Base-by-base conservation (phyloP, 2,797 vertebrate genomes). In the Myotis vivesi region DNA sequence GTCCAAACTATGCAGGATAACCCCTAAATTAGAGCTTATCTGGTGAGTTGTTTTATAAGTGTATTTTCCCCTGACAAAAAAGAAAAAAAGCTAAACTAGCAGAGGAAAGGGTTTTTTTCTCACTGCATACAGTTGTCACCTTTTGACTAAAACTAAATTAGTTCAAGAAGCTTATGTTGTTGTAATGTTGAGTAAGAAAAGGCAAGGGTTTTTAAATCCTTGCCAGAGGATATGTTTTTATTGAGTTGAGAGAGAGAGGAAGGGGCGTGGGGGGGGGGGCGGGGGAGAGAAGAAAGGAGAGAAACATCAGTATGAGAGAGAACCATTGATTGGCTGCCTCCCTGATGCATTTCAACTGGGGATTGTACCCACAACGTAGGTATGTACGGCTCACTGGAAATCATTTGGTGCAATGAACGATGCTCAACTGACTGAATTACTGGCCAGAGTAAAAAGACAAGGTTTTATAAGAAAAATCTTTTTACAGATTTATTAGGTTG, bases 41-140 rank as follows among this genome's bases (percentile, higher is more conserved):
- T 93, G 82, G 51, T 66, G 87, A 90, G 73, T 89, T 90, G 41
- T 82, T 94, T 94, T 89, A 69, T 92, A 96, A 79, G 72, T 92
- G 82, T 87, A 41, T 80, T 69, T 80, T 46, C 23, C 17, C n/a
- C 72, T 82, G 64, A 90, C 89, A 59, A 59, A 80, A 89, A 89
- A 62, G 19, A 12, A 38, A 55, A 20, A 57, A 86, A 55, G 73
- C 85, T 93, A n/a, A 91, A 77, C 93, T 84, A 92, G 71, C 93
- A 82, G 72, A 87, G 87, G 28, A 76, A 92, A 22, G 55, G 55
- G 36, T 55, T 87, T 75, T 75, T 82, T 88, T 73, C 93, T 86
- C 84, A 49, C 93, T 92, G 94, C 96, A 94, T 94, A 82, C 93
- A 75, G 64, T 96, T 97, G 96, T 96, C 95, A 96, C 96, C 88